A percentile compares a stretch with the other conserved stretches of the same genome.
phyloP scores from a whole-genome alignment of 2,797 vertebrate genomes.

The Ctenosaura bakeri region DNA sequence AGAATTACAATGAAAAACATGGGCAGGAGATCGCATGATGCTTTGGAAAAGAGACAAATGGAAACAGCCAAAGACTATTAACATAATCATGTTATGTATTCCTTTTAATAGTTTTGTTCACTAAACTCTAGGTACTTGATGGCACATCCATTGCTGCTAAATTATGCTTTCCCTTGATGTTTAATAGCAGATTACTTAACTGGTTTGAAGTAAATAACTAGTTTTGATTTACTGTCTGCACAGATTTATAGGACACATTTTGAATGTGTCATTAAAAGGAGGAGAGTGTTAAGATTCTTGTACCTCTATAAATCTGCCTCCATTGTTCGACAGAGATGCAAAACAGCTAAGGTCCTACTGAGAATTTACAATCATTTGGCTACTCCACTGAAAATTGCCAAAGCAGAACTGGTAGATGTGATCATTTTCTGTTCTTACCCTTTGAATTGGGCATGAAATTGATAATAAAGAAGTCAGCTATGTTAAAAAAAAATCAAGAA shows the following conservation, averaged over 20 bases:
- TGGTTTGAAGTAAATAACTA: conserved; percentile 70
- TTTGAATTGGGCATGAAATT: conserved; percentile 49
- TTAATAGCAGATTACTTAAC: conserved; percentile 72
- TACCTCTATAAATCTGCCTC: conserved; percentile 74
- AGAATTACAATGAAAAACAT: conserved; percentile 44
- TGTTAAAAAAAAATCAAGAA: conserved; percentile 1
- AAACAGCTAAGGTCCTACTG: conserved; percentile 64
- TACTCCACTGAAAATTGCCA: conserved; percentile 55
- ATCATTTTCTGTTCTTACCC: conserved; percentile 40
- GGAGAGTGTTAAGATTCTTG: conserved; percentile 40
- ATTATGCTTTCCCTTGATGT: conserved; percentile 75
- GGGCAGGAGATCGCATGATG: conserved; percentile 33
- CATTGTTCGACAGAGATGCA: conserved; percentile 62
- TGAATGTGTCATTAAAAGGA: conserved; percentile 64
- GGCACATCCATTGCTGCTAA: conserved; percentile 57
- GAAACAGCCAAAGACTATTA: conserved; percentile 33
- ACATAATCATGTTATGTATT: not conserved
- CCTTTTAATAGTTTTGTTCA: conserved; percentile 32
- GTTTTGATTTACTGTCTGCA: conserved; percentile 73
- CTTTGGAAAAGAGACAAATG: conserved; percentile 34
- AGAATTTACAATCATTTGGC: conserved; percentile 69
- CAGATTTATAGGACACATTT: conserved; percentile 67
- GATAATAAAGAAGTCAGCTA: conserved; percentile 44
- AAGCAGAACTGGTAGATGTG: conserved; percentile 63
- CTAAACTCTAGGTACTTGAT: conserved; percentile 34